A percentile compares a stretch with the other conserved stretches of the same genome.
Conservation (phyloP, 2,888 invertebrate species). For the Neoitamus cyanurus region DNA sequence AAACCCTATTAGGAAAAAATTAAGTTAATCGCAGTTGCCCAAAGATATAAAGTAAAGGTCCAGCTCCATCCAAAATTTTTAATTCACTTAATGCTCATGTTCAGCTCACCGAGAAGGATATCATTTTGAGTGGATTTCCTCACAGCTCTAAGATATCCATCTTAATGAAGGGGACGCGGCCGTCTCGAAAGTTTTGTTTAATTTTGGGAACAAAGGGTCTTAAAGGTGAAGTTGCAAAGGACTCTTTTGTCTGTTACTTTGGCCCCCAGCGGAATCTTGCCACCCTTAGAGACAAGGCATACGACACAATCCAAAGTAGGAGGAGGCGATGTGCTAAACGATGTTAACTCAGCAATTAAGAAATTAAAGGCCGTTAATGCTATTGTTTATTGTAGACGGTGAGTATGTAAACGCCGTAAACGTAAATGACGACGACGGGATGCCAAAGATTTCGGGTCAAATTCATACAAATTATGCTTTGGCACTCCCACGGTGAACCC, state of each 20-base stretch:
- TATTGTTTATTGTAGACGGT: conserved; percentile 9
- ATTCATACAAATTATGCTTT: background rate
- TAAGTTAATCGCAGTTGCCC: background rate
- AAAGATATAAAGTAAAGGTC: background rate
- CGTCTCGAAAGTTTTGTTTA: conserved; percentile 11
- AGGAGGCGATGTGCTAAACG: background rate
- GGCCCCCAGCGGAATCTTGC: background rate
- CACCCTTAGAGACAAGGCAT: background rate
- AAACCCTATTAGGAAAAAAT: background rate
- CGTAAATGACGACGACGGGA: background rate
- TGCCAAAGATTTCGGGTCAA: background rate
- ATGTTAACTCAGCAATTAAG: conserved; percentile 9
- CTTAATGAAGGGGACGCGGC: background rate
- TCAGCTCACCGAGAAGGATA: background rate
- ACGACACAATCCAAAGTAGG: background rate
- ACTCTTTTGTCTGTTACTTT: background rate
- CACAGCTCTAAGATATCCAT: conserved; percentile 16
- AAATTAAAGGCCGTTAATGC: conserved; percentile 13
- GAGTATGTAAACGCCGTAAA: background rate
- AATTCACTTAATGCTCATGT: conserved; percentile 3
- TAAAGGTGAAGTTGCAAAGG: background rate
- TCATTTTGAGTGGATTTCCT: background rate
- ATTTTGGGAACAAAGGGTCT: conserved; percentile 7
- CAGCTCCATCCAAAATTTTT: background rate
- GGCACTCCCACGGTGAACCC: background rate